These are phyloP conservation scores for Cephalopterus ornatus DNA, from an alignment of 2,113 vertebrate species.

Conservation along the genomic window DNA sequence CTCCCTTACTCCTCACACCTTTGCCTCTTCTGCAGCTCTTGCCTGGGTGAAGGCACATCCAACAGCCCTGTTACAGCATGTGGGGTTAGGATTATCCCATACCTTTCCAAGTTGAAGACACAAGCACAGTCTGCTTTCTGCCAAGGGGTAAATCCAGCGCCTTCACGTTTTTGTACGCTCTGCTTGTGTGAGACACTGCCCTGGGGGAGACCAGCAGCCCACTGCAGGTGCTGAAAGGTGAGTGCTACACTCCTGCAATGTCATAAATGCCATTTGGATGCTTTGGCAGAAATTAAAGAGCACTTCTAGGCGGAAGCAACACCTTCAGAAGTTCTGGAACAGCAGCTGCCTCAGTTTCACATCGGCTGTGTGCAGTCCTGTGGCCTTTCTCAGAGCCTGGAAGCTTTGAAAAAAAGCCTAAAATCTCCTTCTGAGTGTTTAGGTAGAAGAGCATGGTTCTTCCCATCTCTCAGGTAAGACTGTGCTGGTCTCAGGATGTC, in stretches of 20 bases:
- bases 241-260: background rate
- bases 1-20: background rate
- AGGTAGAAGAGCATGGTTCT: background rate
- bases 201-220: background rate
- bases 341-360: background rate
- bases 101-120: background rate
- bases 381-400: background rate
- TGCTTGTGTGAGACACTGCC: background rate
- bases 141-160: background rate
- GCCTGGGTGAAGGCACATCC: background rate
- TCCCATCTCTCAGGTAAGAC: background rate
- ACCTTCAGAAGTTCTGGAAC: background rate
- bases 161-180: background rate
- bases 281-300: background rate
- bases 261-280: accelerated
- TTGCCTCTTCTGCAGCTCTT: background rate
- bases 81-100: background rate
- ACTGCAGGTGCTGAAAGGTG: background rate
- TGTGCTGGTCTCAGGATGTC: background rate
- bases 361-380: accelerated
- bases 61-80: background rate
- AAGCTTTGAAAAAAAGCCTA: background rate
- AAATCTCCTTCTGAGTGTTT: background rate
- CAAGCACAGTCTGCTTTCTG: background rate
- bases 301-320: background rate